These are phyloP conservation scores for Lethrus apterus DNA, from an alignment of 1,140 invertebrate species.

Conservation along the genomic window DNA sequence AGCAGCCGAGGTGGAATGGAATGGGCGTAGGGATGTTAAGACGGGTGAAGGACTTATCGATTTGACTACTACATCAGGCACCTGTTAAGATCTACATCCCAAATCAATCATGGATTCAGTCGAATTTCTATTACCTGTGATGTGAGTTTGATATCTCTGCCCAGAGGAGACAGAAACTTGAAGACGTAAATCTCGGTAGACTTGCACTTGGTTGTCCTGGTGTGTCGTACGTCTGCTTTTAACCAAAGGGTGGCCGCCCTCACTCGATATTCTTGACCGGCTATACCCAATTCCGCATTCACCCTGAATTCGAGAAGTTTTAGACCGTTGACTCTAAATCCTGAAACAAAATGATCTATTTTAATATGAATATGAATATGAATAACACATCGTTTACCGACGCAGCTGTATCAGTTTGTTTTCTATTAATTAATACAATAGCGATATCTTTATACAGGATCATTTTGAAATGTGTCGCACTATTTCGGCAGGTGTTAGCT, in stretches of 20 bases:
- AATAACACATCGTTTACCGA: not conserved
- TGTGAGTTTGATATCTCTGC: slow-evolving; percentile 41
- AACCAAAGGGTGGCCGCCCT: slow-evolving; percentile 71
- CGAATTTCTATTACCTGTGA: slow-evolving; percentile 32
- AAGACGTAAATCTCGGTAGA: slow-evolving; percentile 36
- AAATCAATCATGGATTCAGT: too few species aligned
- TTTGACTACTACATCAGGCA: too few species aligned
- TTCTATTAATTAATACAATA: too few species aligned
- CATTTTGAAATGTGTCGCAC: too few species aligned
- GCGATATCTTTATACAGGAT: too few species aligned
- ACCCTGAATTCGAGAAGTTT: slow-evolving; percentile 76
- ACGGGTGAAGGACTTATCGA: too few species aligned
- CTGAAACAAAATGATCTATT: slow-evolving; percentile 46
- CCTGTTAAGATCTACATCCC: too few species aligned
- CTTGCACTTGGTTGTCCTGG: slow-evolving; percentile 34
- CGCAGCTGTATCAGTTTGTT: too few species aligned
- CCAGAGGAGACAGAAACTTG: slow-evolving; percentile 33
- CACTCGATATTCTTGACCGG: slow-evolving; percentile 56
- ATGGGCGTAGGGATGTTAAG: too few species aligned
- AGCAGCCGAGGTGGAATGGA: too few species aligned
- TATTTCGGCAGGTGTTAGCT: too few species aligned
- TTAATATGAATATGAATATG: not conserved
- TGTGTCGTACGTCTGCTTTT: slow-evolving; percentile 53
- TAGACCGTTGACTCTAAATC: slow-evolving; percentile 73
- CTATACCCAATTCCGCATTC: slow-evolving; percentile 50